Percentiles rank a stretch among this genome's conserved stretches.
phyloP scores from a whole-genome alignment of 2,888 invertebrate species.

The Sepiola atlantica region DNA sequence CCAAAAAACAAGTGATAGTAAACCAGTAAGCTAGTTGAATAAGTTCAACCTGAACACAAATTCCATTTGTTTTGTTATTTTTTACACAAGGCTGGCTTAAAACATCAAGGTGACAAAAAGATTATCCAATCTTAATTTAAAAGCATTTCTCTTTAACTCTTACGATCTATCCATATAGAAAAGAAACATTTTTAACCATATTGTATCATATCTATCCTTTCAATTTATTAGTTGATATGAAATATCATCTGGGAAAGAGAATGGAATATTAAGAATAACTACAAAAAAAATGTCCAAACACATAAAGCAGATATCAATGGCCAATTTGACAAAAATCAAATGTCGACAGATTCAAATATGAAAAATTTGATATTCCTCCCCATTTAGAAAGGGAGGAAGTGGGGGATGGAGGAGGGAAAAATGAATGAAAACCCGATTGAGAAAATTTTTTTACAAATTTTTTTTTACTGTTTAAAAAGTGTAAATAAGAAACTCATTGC shows the following conservation, averaged over 20 bases:
- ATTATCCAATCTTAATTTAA: no score
- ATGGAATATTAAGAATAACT: neutral
- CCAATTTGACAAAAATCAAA: neutral
- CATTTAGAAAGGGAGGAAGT: neutral
- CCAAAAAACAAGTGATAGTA: no score
- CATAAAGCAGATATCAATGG: neutral
- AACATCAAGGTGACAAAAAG: no score
- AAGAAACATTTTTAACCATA: no score
- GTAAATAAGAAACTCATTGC: neutral
- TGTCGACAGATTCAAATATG: neutral
- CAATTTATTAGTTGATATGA: neutral
- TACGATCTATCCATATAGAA: no score
- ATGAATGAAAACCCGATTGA: slow-evolving; percentile 16
- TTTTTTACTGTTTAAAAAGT: neutral
- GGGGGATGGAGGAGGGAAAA: neutral
- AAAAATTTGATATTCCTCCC: neutral
- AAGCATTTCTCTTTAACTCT: no score
- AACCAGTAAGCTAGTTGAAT: no score
- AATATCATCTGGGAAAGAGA: neutral
- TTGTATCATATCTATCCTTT: neutral
- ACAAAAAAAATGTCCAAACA: neutral
- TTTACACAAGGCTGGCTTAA: no score
- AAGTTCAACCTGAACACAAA: no score
- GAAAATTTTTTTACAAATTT: neutral
- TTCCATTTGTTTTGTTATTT: no score